Base-by-base conservation (phyloP, 2,888 invertebrate genomes). In the Emmelina monodactyla region DNA sequence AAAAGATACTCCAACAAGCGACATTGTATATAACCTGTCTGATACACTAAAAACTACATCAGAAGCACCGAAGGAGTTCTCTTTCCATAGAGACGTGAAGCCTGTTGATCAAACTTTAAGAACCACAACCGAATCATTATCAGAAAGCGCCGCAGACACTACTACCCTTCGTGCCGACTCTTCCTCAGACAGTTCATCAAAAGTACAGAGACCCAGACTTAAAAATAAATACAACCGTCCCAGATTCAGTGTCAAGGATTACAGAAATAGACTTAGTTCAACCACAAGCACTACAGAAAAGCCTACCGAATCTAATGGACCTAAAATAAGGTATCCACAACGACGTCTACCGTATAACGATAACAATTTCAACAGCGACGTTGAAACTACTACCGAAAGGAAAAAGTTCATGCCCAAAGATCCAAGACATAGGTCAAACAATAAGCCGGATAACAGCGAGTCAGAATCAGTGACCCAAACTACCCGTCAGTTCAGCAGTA, bases 201-300 rank as follows among this genome's bases (percentile, higher is more conserved):
- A 64, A 51, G 43, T 58, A 31, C 62, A 60, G 37, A 57, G 73
- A 34, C 72, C 69, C 7, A 67, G 67, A 55, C 55, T 60, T 22
- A 82, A 75, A 40, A 82, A 71, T 47, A 87, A 84, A 57, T 84
- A 78, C 41, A 86, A 86, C 33, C 71, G 90, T 34, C 89, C 89
- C 1, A 75, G 87, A 43, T 90, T 90, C 58, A 91, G 89, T 53
- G 85, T 90, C 2, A 89, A 89, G 61, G 89, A 90, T 44, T 89
- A 89, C 56, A 85, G 86, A 52, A 88, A 82, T 46, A 73, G 88
- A 40, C 58, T 88, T 33, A 85, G 83, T 47, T 81, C 83, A 1
- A 82, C 84, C 0, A 81, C 83, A 5, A 69, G 68, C 33, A 69
- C 73, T 14, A 72, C 76, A 12, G 79, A 80, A 42, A 68, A 61